These are phyloP conservation scores for Rhadina sibilatrix DNA, from an alignment of 2,113 vertebrate species.

Conservation along the genomic window DNA sequence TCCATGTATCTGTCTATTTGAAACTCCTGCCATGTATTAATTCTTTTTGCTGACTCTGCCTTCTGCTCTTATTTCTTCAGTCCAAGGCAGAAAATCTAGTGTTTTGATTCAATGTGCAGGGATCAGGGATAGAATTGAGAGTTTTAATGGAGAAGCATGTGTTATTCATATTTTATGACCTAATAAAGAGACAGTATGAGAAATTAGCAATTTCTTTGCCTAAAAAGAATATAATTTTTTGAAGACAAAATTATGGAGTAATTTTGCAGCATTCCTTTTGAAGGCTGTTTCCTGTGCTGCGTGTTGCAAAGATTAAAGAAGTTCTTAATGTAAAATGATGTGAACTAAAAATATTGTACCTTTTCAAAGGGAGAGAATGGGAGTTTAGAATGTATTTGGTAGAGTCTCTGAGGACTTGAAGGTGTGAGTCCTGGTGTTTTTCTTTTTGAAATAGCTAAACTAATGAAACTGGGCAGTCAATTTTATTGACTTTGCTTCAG, in stretches of 20 bases:
- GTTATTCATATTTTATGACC: not conserved
- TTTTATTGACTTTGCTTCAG: not conserved
- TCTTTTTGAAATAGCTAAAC: not conserved
- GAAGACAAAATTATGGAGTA: not conserved
- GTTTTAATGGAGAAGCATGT: not conserved
- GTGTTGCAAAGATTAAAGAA: slow-evolving; percentile 19
- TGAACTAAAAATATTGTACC: not conserved
- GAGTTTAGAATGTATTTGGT: not conserved
- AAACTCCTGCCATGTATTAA: not conserved
- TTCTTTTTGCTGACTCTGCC: not conserved
- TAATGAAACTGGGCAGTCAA: not conserved
- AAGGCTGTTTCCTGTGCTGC: not conserved
- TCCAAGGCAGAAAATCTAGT: not conserved
- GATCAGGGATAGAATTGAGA: not conserved
- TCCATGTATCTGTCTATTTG: not conserved
- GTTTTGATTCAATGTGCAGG: not conserved
- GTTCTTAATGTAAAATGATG: slow-evolving; percentile 8
- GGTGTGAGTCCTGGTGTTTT: not conserved
- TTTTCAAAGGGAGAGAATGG: not conserved
- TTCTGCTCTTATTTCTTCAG: not conserved
- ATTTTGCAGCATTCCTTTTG: not conserved
- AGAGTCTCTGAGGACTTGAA: not conserved
- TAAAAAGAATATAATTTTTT: not conserved
- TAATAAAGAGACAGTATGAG: not conserved
- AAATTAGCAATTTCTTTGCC: not conserved